phyloP scores from a whole-genome alignment of 2,797 vertebrate genomes.

The Siniperca obscura region DNA sequence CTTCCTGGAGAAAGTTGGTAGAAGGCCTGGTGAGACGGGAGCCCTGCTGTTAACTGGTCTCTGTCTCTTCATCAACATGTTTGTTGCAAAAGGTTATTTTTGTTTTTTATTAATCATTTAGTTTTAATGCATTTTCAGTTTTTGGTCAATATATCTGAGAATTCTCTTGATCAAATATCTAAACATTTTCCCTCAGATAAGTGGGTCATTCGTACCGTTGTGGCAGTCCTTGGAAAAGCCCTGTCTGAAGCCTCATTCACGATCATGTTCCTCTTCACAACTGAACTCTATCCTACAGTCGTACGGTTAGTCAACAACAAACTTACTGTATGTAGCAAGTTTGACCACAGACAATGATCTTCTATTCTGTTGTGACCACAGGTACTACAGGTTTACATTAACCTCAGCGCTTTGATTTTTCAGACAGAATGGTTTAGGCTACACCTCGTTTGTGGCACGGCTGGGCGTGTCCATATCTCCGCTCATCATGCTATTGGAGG shows the following conservation, averaged over 20 bases:
- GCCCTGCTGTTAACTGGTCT: slow-evolving; percentile 78
- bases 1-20: slow-evolving; percentile 83
- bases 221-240: slow-evolving; percentile 88
- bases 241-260: slow-evolving; percentile 90
- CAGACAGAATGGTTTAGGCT: slow-evolving; percentile 94
- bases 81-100: slow-evolving; percentile 79
- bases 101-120: not conserved
- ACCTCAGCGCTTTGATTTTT: slow-evolving; percentile 28
- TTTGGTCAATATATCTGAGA: not conserved
- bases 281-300: slow-evolving; percentile 92
- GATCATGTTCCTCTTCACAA: slow-evolving; percentile 87
- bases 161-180: slow-evolving; percentile 9
- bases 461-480: slow-evolving; percentile 90
- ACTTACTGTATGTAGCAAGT: not conserved
- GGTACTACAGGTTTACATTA: not conserved
- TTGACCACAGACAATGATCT: slow-evolving; percentile 46
- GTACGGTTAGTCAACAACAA: slow-evolving; percentile 85
- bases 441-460: slow-evolving; percentile 86
- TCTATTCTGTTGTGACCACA: slow-evolving; percentile 33
- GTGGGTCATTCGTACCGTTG: slow-evolving; percentile 76
- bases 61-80: slow-evolving; percentile 81
- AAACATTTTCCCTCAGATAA: slow-evolving; percentile 75
- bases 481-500: slow-evolving; percentile 87
- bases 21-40: slow-evolving; percentile 78
- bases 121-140: not conserved